These are phyloP conservation scores for Ylistrum balloti DNA, from an alignment of 1,140 invertebrate genomes.

Conservation along the genomic window DNA sequence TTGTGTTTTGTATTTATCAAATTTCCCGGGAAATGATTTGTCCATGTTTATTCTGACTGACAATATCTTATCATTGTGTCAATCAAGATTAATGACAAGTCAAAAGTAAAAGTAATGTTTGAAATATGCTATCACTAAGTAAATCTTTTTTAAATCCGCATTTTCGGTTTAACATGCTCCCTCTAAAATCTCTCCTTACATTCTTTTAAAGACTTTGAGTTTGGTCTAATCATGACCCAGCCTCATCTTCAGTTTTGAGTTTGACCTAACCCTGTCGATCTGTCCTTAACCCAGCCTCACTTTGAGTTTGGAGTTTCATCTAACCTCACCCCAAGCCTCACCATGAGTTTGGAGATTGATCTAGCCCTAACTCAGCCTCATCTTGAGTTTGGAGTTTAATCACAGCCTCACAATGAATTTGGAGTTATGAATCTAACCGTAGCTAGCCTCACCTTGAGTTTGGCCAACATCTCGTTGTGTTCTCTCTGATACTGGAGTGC, in stretches of 20 bases:
- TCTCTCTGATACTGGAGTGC: constrained; percentile 89
- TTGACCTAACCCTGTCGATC: neutral
- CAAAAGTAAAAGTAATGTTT: too few species aligned
- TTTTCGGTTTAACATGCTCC: too few species aligned
- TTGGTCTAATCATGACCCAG: too few species aligned
- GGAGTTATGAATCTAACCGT: neutral
- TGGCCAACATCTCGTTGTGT: constrained; percentile 92
- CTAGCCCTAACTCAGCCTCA: neutral
- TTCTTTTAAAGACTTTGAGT: neutral
- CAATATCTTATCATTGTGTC: too few species aligned
- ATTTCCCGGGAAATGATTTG: too few species aligned
- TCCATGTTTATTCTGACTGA: too few species aligned
- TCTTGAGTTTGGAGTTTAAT: neutral
- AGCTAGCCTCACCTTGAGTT: constrained; percentile 88
- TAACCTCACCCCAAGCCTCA: neutral
- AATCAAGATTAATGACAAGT: too few species aligned
- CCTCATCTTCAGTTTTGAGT: neutral
- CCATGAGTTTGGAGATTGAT: neutral
- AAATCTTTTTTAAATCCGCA: too few species aligned
- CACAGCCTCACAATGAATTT: neutral
- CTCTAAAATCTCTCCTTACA: too few species aligned
- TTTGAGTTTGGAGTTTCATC: neutral
- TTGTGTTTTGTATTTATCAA: too few species aligned
- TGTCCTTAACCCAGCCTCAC: neutral
- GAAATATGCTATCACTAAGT: too few species aligned